Conservation (phyloP, 2,888 invertebrate genomes). For the Erebia palarica region DNA sequence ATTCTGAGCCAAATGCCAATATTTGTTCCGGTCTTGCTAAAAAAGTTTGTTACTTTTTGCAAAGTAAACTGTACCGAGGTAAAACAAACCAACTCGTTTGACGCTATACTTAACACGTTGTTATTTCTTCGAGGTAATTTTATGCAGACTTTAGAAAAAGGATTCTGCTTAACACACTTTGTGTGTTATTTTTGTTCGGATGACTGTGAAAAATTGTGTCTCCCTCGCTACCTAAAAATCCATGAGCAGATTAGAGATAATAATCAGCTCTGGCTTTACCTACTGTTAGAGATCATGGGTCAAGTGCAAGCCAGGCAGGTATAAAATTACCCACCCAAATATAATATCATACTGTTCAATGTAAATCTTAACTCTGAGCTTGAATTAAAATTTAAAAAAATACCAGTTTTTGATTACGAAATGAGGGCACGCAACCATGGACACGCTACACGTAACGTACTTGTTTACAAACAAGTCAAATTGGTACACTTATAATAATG, state of each 20-base stretch:
- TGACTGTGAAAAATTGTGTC: background rate
- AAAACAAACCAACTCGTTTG: slow-evolving; percentile 11
- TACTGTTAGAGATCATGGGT: background rate
- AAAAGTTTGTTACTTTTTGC: slow-evolving; percentile 13
- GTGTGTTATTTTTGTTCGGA: background rate
- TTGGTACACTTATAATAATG: background rate
- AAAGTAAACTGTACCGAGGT: slow-evolving; percentile 6
- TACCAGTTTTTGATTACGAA: slow-evolving; percentile 43
- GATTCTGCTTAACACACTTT: background rate
- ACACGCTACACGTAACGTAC: slow-evolving; percentile 20
- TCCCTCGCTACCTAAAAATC: no score
- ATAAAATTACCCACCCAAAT: background rate
- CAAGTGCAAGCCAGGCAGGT: background rate
- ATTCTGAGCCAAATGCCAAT: background rate
- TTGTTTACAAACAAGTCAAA: slow-evolving; percentile 22
- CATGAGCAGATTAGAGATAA: no score
- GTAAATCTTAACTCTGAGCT: slow-evolving; percentile 7
- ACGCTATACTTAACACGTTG: slow-evolving; percentile 12
- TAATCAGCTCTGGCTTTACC: no score
- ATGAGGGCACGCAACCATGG: slow-evolving; percentile 36
- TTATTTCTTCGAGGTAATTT: background rate
- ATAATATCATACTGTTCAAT: slow-evolving; percentile 4
- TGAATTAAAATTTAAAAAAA: slow-evolving; percentile 20
- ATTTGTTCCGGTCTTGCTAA: slow-evolving; percentile 26
- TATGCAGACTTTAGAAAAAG: background rate